Conservation (phyloP, 23 tunicate species). For the Styela clava region DNA sequence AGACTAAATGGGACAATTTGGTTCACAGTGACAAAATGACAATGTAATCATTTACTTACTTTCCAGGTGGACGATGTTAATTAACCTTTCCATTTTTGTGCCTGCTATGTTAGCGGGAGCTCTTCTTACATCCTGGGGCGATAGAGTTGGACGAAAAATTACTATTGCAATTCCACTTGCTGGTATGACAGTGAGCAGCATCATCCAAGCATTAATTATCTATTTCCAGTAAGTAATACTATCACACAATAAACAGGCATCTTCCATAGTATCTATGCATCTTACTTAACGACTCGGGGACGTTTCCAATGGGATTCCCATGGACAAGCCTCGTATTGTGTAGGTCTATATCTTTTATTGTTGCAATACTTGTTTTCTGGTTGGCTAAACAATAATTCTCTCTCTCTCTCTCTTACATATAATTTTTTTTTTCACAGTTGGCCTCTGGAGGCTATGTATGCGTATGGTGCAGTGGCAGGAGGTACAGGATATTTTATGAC, state of each 20-base stretch:
- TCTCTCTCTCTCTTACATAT: no score
- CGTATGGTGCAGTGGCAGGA: constrained; percentile 50
- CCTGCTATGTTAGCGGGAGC: constrained; percentile 61
- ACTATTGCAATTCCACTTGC: constrained; percentile 48
- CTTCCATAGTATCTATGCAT: no score
- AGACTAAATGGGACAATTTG: no score
- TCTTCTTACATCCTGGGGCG: constrained; percentile 62
- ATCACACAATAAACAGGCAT: no score
- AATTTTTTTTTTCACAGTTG: constrained; percentile 30
- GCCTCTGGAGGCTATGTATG: constrained; percentile 37
- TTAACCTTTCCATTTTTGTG: constrained; percentile 50
- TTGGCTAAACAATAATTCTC: no score
- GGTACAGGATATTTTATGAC: constrained; percentile 73
- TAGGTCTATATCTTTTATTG: no score
- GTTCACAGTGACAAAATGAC: no score
- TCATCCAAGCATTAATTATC: constrained; percentile 38
- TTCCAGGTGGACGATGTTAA: constrained; percentile 58
- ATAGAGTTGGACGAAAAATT: constrained; percentile 61
- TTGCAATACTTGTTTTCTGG: no score
- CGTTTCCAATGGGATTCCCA: no score
- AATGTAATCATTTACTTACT: no score
- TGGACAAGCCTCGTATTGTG: no score
- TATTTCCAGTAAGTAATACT: constrained; percentile 50
- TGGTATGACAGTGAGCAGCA: constrained; percentile 36
- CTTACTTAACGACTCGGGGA: no score